Percentiles rank a stretch among this genome's conserved stretches.
These are phyloP conservation scores for Argynnis bischoffii DNA, from an alignment of 2,888 invertebrate species.

Conservation along the genomic window DNA sequence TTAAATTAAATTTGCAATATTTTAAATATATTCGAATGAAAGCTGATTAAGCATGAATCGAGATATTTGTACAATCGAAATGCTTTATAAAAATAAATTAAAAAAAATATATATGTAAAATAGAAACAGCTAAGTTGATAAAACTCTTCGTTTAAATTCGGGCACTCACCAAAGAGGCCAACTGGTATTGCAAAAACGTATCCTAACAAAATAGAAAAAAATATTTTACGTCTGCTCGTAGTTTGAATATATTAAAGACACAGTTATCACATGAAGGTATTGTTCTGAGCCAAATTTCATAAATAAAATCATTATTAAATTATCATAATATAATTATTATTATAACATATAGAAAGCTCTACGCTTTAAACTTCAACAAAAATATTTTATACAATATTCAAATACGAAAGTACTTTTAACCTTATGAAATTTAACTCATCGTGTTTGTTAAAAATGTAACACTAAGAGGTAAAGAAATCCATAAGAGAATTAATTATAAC, in stretches of 20 bases:
- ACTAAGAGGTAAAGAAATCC: not conserved
- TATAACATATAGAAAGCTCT: too few species aligned
- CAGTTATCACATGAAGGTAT: not conserved
- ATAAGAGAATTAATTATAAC: not conserved
- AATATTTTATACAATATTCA: too few species aligned
- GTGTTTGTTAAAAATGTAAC: not conserved
- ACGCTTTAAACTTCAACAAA: too few species aligned
- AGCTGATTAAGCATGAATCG: conserved; percentile 65
- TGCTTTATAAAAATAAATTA: conserved; percentile 46
- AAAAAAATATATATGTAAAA: conserved; percentile 37
- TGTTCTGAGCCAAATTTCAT: conserved; percentile 5
- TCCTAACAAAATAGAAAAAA: conserved; percentile 77
- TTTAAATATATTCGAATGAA: conserved; percentile 47
- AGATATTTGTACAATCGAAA: conserved; percentile 35
- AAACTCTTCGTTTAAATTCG: conserved; percentile 47
- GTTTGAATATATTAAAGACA: not conserved
- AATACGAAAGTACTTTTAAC: not conserved
- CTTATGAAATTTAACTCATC: conserved; percentile 11
- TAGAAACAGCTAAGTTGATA: conserved; percentile 55
- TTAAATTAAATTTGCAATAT: conserved; percentile 15
- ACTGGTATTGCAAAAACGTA: conserved; percentile 79
- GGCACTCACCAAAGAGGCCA: conserved; percentile 81
- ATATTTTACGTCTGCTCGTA: conserved; percentile 49
- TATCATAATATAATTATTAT: too few species aligned
- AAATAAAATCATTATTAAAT: not conserved